Evolutionary conservation across 2,113 vertebrate species (phyloP).

Genomic region (Bubo bubo): DNA sequence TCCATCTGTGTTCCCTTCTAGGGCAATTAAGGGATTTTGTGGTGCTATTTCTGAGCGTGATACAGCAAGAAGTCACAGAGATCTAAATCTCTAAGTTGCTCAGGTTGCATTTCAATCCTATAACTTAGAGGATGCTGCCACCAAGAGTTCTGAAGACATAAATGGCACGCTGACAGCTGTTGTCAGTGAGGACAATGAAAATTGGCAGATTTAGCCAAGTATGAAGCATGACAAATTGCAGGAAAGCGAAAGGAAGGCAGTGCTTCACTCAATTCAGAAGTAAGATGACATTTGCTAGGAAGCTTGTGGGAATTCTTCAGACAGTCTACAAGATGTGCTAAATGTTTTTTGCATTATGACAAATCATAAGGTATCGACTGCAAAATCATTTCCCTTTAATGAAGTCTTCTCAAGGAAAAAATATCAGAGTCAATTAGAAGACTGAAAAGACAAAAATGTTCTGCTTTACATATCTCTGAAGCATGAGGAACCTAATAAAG

Average conservation of each 20-base stretch:
- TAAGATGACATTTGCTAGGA: constrained; percentile 57
- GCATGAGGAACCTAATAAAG: not conserved
- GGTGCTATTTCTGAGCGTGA: not conserved
- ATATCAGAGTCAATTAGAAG: constrained; percentile 11
- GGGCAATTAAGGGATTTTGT: not conserved
- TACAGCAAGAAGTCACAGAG: not conserved
- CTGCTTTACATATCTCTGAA: not conserved
- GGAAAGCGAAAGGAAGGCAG: constrained; percentile 44
- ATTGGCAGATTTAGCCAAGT: constrained; percentile 60
- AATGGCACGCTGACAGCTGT: constrained; percentile 35
- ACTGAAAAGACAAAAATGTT: not conserved
- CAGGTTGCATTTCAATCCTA: not conserved
- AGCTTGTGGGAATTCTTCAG: constrained; percentile 63
- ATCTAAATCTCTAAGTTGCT: not conserved
- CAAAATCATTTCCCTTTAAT: constrained; percentile 58
- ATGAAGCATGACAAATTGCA: constrained; percentile 69
- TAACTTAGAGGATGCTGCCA: constrained; percentile 67
- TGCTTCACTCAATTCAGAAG: not conserved
- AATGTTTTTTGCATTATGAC: constrained; percentile 53
- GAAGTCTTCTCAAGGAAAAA: not conserved
- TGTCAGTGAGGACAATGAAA: constrained; percentile 56
- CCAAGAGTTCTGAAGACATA: constrained; percentile 36
- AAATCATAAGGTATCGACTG: constrained; percentile 32
- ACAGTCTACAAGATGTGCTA: constrained; percentile 46
- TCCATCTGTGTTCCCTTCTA: not conserved